Percentiles rank a stretch among this genome's conserved stretches.
phyloP scores from a whole-genome alignment of 1,140 invertebrate species.

The Harlomillsia oculata region DNA sequence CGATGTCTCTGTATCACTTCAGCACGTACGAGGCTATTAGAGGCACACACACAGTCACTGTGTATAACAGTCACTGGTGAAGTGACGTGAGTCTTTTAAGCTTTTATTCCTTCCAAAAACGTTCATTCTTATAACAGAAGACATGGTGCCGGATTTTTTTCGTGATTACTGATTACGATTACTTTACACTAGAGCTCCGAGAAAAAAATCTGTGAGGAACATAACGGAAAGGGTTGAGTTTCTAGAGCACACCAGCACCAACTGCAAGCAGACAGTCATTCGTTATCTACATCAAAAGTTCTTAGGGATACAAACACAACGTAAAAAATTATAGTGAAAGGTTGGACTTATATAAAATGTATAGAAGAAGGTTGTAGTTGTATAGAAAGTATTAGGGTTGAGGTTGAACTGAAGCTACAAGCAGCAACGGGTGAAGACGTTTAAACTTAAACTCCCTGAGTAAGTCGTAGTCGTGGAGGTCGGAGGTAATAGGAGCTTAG shows the following conservation, averaged over 20 bases:
- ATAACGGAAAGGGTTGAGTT: too few species aligned
- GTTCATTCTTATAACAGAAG: neutral
- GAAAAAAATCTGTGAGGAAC: too few species aligned
- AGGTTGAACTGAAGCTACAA: neutral
- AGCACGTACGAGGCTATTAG: neutral
- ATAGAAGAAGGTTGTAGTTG: slow-evolving; percentile 2
- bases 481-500: neutral
- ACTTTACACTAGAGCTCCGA: too few species aligned
- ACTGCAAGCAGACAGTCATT: too few species aligned
- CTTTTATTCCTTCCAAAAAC: neutral
- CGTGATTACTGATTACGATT: slow-evolving; percentile 6
- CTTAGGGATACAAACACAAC: too few species aligned
- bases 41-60: neutral
- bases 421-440: neutral
- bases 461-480: neutral
- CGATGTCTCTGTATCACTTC: neutral
- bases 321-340: too few species aligned
- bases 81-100: too few species aligned
- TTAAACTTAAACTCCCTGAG: neutral
- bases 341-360: too few species aligned
- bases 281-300: too few species aligned
- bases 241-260: too few species aligned
- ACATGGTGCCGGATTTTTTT: neutral
- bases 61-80: too few species aligned
- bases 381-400: neutral